phyloP scores from a whole-genome alignment of 2,888 invertebrate genomes.

The Anorthoa munda region DNA sequence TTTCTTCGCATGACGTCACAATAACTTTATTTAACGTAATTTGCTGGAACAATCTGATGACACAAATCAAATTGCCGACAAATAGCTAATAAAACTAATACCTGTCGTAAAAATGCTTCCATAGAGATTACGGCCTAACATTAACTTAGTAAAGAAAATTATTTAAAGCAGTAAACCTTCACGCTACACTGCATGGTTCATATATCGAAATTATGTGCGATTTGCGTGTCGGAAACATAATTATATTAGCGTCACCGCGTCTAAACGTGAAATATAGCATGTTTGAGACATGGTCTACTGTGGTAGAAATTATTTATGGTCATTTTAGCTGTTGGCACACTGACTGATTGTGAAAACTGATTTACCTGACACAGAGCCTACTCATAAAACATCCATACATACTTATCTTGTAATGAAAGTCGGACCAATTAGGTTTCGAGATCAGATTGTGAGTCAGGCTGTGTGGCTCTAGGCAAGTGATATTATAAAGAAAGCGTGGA shows the following conservation, averaged over 20 bases:
- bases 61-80: constrained; percentile 48
- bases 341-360: neutral
- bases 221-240: constrained; percentile 58
- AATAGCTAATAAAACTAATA: constrained; percentile 44
- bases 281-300: constrained; percentile 2
- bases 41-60: constrained; percentile 44
- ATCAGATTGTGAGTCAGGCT: too few species aligned
- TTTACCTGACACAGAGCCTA: neutral
- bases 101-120: constrained; percentile 42
- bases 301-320: constrained; percentile 4
- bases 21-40: constrained; percentile 29
- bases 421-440: too few species aligned
- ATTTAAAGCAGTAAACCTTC: constrained; percentile 50
- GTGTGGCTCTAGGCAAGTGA: too few species aligned
- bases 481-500: too few species aligned
- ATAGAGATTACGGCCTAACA: constrained; percentile 43
- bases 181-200: constrained; percentile 51
- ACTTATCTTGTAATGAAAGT: too few species aligned
- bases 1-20: neutral
- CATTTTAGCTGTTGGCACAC: neutral
- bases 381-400: too few species aligned
- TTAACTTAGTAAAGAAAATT: constrained; percentile 45
- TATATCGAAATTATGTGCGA: constrained; percentile 52
- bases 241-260: constrained; percentile 48
- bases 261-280: constrained; percentile 48